These are phyloP conservation scores for Neogobius melanostomus DNA, from an alignment of 2,113 vertebrate species.

Conservation along the genomic window DNA sequence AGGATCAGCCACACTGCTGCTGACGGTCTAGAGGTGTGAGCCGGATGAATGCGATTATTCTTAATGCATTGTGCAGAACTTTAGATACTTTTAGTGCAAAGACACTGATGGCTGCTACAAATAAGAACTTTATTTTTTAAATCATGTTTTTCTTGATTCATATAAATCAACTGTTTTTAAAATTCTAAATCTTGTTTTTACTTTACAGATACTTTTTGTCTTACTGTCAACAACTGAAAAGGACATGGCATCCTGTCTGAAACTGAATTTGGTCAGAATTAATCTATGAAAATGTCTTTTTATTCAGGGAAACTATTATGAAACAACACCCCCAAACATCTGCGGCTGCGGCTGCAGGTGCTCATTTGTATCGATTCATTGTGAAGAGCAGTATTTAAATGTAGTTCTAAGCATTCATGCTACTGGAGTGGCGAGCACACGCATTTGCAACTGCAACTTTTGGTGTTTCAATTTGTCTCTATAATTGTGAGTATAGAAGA, in stretches of 20 bases:
- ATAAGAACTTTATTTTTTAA: no score
- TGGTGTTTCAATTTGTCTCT: not conserved
- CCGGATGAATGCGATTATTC: slow-evolving; percentile 7
- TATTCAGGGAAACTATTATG: slow-evolving; percentile 58
- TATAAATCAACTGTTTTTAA: not conserved
- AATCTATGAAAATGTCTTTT: slow-evolving; percentile 66
- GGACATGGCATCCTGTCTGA: slow-evolving; percentile 56
- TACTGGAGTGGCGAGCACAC: not conserved
- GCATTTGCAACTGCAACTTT: not conserved
- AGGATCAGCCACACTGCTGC: slow-evolving; percentile 48
- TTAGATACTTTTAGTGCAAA: not conserved
- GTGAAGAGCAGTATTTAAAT: slow-evolving; percentile 61
- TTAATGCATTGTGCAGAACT: slow-evolving; percentile 7
- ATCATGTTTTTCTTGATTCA: not conserved
- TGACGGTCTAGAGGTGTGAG: slow-evolving; percentile 37
- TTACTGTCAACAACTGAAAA: slow-evolving; percentile 43
- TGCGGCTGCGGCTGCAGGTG: slow-evolving; percentile 75
- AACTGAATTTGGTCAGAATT: slow-evolving; percentile 65
- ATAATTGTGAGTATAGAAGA: slow-evolving; percentile 10
- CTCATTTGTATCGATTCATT: slow-evolving; percentile 75
- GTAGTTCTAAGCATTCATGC: slow-evolving; percentile 40
- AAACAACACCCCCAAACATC: slow-evolving; percentile 69
- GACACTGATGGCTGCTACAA: no score
- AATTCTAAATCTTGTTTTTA: not conserved
- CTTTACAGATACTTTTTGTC: slow-evolving; percentile 30